phyloP scores from a whole-genome alignment of 2,797 vertebrate species.

The Allenopithecus nigroviridis region DNA sequence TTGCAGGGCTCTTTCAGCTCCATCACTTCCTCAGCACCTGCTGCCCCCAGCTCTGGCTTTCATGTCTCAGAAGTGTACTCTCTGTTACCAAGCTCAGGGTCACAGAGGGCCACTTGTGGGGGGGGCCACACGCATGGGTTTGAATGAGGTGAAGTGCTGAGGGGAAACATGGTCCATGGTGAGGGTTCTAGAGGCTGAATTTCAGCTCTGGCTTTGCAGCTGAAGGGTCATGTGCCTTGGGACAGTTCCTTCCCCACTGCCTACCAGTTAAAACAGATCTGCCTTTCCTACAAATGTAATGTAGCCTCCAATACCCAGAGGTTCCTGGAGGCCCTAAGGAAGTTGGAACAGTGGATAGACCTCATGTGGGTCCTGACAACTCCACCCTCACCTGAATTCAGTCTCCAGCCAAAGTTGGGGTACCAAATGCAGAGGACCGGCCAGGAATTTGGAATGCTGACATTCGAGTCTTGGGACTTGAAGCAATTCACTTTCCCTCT shows the following conservation, averaged over 20 bases:
- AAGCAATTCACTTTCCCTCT: not conserved
- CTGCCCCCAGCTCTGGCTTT: not conserved
- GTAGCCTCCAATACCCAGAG: not conserved
- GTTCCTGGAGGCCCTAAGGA: not conserved
- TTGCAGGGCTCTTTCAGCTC: not conserved
- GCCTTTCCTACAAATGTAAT: not conserved
- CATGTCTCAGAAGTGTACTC: not conserved
- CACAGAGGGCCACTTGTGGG: not conserved
- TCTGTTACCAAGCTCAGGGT: not conserved
- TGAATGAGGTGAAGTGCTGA: not conserved
- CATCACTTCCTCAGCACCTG: not conserved
- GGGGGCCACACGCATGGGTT: fast-evolving
- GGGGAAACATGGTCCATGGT: fast-evolving
- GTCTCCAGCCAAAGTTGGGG: not conserved
- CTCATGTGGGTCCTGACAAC: fast-evolving
- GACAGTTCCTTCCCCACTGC: not conserved
- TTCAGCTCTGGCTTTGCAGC: not conserved
- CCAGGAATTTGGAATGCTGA: not conserved
- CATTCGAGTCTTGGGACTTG: not conserved
- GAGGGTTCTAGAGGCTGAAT: not conserved
- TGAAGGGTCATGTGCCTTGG: not conserved
- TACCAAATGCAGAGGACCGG: not conserved
- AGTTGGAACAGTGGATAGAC: not conserved
- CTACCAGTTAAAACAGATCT: not conserved
- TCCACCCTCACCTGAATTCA: not conserved